phyloP scores from a whole-genome alignment of 2,113 vertebrate species.

The Arenaria interpres region DNA sequence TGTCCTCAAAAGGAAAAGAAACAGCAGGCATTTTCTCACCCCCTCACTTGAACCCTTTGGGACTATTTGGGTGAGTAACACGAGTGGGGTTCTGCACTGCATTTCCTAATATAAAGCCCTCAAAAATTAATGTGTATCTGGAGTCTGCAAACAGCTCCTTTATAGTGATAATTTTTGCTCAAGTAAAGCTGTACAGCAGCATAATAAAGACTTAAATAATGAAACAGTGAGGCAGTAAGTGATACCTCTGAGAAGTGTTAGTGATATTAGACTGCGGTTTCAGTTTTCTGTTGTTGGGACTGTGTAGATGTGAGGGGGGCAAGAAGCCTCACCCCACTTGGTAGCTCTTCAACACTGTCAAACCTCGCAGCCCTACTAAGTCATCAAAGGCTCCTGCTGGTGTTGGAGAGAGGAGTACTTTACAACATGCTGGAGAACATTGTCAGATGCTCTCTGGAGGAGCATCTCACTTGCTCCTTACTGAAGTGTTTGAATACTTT shows the following conservation, averaged over 20 bases:
- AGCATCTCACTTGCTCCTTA: neutral
- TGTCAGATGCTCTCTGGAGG: neutral
- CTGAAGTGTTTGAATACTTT: neutral
- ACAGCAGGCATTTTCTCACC: neutral
- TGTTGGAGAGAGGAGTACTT: accelerated
- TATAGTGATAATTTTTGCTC: neutral
- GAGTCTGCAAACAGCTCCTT: neutral
- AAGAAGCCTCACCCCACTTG: neutral
- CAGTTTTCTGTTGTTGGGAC: neutral
- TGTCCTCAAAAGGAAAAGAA: neutral
- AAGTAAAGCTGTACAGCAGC: neutral
- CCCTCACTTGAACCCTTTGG: neutral
- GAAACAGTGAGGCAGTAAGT: neutral
- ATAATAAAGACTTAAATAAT: neutral
- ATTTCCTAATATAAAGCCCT: neutral
- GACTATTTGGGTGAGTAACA: neutral
- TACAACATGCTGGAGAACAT: too few species aligned
- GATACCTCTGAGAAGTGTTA: neutral
- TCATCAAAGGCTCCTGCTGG: neutral
- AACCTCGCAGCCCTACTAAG: accelerated
- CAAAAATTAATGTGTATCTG: neutral
- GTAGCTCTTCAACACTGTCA: neutral
- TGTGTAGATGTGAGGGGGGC: neutral
- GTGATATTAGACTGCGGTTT: neutral
- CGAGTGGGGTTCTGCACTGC: neutral